Evolutionary conservation across 2,113 vertebrate genomes (phyloP).

Genomic region (Pelobates fuscus): DNA sequence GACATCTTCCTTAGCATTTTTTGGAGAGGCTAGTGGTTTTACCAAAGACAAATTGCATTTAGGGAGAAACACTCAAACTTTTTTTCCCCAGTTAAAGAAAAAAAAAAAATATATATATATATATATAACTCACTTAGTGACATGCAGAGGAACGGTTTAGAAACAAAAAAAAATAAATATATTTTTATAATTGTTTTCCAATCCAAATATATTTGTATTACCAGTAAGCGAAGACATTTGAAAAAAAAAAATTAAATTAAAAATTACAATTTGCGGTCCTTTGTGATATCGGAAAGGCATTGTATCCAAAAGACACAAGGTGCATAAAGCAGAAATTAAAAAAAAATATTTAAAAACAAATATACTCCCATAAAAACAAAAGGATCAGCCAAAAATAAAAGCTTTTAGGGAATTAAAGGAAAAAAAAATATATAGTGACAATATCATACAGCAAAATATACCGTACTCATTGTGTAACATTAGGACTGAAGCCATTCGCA

Average conservation of each 20-base stretch:
- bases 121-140: not conserved
- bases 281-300: constrained; percentile 53
- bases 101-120: too few species aligned
- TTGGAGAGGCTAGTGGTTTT: constrained; percentile 47
- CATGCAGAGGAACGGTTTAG: not conserved
- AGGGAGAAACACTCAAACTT: constrained; percentile 51
- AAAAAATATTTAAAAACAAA: constrained; percentile 73
- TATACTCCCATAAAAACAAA: constrained; percentile 64
- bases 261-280: too few species aligned
- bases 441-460: constrained; percentile 58
- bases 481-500: constrained; percentile 59
- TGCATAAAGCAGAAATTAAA: constrained; percentile 69
- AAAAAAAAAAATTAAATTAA: constrained; percentile 22
- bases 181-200: not conserved
- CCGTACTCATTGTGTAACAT: constrained; percentile 56
- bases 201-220: too few species aligned
- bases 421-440: constrained; percentile 52
- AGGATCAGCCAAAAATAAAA: constrained; percentile 66
- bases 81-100: not conserved
- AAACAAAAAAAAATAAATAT: too few species aligned
- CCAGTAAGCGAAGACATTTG: too few species aligned
- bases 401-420: constrained; percentile 61
- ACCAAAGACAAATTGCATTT: constrained; percentile 61
- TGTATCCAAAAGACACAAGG: constrained; percentile 64
- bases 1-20: constrained; percentile 27